phyloP scores from a whole-genome alignment of 2,797 vertebrate genomes.

The Acrossocheilus wenchowensis region DNA sequence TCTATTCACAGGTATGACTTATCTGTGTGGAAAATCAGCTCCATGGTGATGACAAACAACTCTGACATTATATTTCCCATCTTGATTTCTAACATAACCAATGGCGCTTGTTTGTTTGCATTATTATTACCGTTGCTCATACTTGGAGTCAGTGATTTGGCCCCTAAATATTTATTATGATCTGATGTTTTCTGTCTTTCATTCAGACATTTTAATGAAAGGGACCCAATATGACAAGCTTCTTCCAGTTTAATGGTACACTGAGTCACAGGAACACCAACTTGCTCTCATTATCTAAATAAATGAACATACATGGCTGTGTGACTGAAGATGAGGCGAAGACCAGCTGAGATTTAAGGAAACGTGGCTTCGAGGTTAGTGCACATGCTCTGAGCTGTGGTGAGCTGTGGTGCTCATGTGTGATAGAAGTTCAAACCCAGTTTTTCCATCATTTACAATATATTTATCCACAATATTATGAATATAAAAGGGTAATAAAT shows the following conservation, averaged over 20 bases:
- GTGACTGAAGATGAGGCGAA: neutral
- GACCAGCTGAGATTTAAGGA: neutral
- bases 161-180: neutral
- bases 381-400: neutral
- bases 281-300: slow-evolving; percentile 1
- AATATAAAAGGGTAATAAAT: neutral
- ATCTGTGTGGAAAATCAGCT: slow-evolving; percentile 26
- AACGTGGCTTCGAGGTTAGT: neutral
- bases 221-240: neutral
- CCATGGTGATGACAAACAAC: slow-evolving; percentile 32
- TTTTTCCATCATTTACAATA: neutral
- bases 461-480: neutral
- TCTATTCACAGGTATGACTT: slow-evolving; percentile 31
- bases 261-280: neutral
- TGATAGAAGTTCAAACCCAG: neutral
- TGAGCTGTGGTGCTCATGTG: neutral
- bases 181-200: neutral
- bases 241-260: slow-evolving; percentile 7
- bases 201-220: slow-evolving; percentile 8
- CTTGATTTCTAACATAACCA: neutral
- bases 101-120: slow-evolving; percentile 6
- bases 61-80: neutral
- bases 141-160: neutral
- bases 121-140: slow-evolving; percentile 1
- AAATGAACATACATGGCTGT: neutral